Percentiles rank a stretch among this genome's conserved stretches.
These are phyloP conservation scores for Onychostruthus taczanowskii DNA, from an alignment of 2,113 vertebrate species.

Conservation along the genomic window DNA sequence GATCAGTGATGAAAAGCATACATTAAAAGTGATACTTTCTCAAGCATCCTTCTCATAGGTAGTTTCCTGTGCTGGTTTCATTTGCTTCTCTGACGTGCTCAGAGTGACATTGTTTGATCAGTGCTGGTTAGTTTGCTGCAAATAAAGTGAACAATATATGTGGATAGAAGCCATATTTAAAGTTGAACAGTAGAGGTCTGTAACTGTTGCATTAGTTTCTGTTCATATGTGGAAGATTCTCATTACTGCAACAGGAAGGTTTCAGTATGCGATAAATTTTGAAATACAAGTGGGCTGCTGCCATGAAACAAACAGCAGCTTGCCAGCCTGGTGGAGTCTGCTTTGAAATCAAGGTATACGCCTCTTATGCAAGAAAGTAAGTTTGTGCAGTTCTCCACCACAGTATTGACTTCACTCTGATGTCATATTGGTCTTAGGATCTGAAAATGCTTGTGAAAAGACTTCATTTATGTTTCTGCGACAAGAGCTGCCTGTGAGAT, in stretches of 20 bases:
- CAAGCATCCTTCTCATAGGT: neutral
- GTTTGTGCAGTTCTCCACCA: neutral
- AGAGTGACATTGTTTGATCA: neutral
- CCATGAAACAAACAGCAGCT: neutral
- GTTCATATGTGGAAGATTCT: neutral
- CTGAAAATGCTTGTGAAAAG: constrained; percentile 94
- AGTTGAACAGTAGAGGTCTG: neutral
- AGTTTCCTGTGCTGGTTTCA: neutral
- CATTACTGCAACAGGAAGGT: neutral
- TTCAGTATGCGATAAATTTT: neutral
- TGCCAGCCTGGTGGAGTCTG: neutral
- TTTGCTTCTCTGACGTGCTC: neutral
- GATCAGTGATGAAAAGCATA: neutral
- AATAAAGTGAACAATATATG: neutral
- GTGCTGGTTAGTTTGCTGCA: neutral
- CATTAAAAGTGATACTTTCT: neutral
- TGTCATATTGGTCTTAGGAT: constrained; percentile 72
- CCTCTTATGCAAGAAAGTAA: neutral
- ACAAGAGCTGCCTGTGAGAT: constrained; percentile 90
- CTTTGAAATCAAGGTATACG: neutral
- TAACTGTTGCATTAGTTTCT: neutral
- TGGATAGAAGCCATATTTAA: neutral
- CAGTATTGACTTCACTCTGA: neutral
- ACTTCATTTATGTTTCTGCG: constrained; percentile 94
- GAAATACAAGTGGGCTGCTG: neutral